Evolutionary conservation across 2,113 vertebrate genomes (phyloP).

Genomic region (Glareola pratincola): DNA sequence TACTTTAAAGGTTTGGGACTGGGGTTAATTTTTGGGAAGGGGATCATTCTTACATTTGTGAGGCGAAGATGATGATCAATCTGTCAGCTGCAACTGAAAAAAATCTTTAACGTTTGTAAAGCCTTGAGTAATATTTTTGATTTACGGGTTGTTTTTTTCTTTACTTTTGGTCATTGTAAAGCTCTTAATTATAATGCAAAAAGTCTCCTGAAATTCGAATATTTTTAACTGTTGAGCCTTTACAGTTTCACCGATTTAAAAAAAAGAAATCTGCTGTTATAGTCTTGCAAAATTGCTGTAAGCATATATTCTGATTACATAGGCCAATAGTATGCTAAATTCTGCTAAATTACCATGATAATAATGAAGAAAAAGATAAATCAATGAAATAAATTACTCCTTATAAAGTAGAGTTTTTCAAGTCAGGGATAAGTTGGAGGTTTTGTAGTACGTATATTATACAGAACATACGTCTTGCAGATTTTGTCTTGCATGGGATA

Average conservation of each 20-base stretch:
- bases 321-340: neutral
- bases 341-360: neutral
- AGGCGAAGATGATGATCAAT: neutral
- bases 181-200: neutral
- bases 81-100: neutral
- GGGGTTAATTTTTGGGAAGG: neutral
- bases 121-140: neutral
- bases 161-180: neutral
- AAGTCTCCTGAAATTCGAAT: neutral
- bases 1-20: neutral
- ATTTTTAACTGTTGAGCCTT: neutral
- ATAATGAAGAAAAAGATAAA: neutral
- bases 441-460: neutral
- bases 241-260: neutral
- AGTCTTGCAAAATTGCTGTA: neutral
- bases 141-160: rapidly evolving
- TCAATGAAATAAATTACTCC: neutral
- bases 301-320: neutral
- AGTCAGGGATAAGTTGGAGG: neutral
- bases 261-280: neutral
- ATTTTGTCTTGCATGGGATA: neutral
- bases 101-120: neutral
- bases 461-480: neutral
- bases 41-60: neutral
- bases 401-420: neutral